phyloP scores from a whole-genome alignment of 2,888 invertebrate species.

The Melanargia galathea region DNA sequence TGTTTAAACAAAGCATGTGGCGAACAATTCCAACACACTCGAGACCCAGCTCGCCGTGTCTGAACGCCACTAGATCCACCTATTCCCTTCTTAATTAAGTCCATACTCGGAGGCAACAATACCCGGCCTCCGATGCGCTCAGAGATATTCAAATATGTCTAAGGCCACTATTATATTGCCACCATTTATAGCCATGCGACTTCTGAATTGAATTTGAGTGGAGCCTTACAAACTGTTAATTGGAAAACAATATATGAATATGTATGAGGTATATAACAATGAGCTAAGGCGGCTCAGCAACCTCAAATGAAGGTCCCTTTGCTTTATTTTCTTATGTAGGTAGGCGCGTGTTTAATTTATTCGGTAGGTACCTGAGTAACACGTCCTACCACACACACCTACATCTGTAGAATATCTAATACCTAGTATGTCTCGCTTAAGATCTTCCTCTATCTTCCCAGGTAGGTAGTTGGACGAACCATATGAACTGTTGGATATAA shows the following conservation, averaged over 20 bases:
- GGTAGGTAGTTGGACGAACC: too few relatives aligned
- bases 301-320: conserved; percentile 14
- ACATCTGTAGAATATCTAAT: not conserved
- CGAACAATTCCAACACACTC: conserved; percentile 34
- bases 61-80: conserved; percentile 76
- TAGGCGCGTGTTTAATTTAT: conserved; percentile 13
- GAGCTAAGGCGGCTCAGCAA: conserved; percentile 26
- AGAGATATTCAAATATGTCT: conserved; percentile 81
- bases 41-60: conserved; percentile 40
- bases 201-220: conserved; percentile 49
- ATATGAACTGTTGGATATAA: too few relatives aligned
- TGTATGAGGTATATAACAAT: conserved; percentile 34
- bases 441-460: too few relatives aligned
- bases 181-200: conserved; percentile 62
- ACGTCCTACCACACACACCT: not conserved
- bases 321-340: conserved; percentile 13
- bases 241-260: conserved; percentile 43
- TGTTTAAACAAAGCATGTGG: conserved; percentile 35
- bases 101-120: conserved; percentile 80
- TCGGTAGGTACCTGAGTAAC: not conserved
- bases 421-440: not conserved
- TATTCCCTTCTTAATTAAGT: conserved; percentile 79
- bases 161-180: conserved; percentile 73
- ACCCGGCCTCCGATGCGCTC: conserved; percentile 71
- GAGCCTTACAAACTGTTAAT: conserved; percentile 45